Evolutionary conservation across 2,113 vertebrate genomes (phyloP), one percentile per base, ranked within the genome.

Genomic region (Ia io): DNA sequence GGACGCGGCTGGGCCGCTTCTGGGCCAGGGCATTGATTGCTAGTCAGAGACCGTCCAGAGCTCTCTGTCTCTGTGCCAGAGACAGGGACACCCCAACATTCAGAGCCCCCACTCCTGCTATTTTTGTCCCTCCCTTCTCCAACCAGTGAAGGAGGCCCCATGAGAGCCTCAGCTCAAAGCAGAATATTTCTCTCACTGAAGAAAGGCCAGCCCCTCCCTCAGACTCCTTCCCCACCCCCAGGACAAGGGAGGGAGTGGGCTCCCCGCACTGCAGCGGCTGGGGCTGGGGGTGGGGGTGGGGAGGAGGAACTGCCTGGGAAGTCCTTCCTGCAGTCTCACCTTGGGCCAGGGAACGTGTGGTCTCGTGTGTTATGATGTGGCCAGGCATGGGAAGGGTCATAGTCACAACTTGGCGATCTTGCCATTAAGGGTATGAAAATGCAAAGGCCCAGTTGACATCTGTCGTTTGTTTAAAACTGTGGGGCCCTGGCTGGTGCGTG

Each of bases 101-200:
- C 30, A 7, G 63, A 44, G 44, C 20, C 37, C 71, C n/a, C 30
- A 7, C 6, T 3, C 23, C 25, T 32, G 13, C 44, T 10, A 6
- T 76, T 35, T 70, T 1, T 10, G 42, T 12, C 35, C 30, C 30
- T 37, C 49, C 32, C 20, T 40, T 56, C 71, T 18, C 32, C 67
- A 20, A 2, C 4, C 51, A 7, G 74, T 12, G 30, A 70, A 0
- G 9, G 42, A 37, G 3, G 6, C 53, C 44, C 11, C 22, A 0
- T 30, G 2, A 11, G 51, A 70, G 49, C 40, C 71, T 59, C 49
- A 28, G 79, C 25, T 59, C 10, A 30, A 17, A 94, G 59, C 0
- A 0, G 1, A 67, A 6, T 6, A 11, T 44, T 42, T 22, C 37
- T 83, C 37, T 25, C 32, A 12, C 10, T 37, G 56, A 49, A 53